Percentiles rank a stretch among this genome's conserved stretches.
Conservation (phyloP, 2,113 vertebrate genomes). For the Vanacampus margaritifer region DNA sequence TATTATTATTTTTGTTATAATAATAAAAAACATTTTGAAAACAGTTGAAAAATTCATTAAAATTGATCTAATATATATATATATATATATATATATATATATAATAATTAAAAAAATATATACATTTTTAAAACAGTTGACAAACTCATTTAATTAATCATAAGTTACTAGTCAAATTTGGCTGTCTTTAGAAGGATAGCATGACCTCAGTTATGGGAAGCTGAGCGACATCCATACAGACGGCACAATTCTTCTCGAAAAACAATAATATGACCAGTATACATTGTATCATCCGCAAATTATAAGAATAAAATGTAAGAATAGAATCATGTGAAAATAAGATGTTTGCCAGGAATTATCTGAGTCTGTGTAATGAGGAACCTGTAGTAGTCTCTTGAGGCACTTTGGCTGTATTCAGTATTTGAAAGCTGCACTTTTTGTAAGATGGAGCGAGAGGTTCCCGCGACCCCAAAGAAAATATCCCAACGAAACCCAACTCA, state of each 20-base stretch:
- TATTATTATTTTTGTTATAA: too few relatives aligned
- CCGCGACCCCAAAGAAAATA: constrained; percentile 61
- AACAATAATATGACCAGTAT: not conserved
- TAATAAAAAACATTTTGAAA: too few relatives aligned
- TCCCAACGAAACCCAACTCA: not conserved
- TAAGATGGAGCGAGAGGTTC: constrained; percentile 50
- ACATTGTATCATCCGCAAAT: not conserved
- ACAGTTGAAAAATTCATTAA: too few relatives aligned
- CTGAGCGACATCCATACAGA: too few relatives aligned
- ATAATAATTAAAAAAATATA: too few relatives aligned
- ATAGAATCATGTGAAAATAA: too few relatives aligned
- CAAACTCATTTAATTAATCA: too few relatives aligned
- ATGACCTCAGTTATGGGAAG: not conserved
- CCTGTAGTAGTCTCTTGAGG: not conserved
- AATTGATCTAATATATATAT: too few relatives aligned
- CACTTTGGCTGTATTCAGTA: constrained; percentile 7
- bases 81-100: too few relatives aligned
- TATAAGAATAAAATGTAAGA: not conserved
- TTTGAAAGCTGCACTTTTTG: constrained; percentile 44
- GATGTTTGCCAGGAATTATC: too few relatives aligned
- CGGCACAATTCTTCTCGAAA: not conserved
- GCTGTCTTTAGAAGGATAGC: not conserved
- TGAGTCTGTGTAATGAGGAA: not conserved
- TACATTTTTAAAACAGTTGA: too few relatives aligned
- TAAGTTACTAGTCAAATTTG: not conserved